A percentile compares a stretch with the other conserved stretches of the same genome.
These are phyloP conservation scores for Brachycybe producta DNA, from an alignment of 2,888 invertebrate species.

Conservation along the genomic window DNA sequence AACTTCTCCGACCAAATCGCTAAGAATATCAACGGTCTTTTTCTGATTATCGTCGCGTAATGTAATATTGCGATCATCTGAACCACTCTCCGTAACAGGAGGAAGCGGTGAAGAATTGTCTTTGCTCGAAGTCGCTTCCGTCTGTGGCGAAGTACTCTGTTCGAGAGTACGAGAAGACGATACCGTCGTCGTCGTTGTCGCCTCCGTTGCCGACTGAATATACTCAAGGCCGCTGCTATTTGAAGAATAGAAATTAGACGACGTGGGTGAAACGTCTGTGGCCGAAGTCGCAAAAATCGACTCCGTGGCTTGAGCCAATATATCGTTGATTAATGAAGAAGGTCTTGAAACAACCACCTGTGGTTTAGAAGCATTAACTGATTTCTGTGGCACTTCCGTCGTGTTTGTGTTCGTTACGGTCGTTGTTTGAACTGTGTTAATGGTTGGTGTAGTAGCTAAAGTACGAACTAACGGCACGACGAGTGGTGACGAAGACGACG, in stretches of 20 bases:
- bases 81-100: neutral
- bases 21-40: conserved; percentile 11
- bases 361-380: no score
- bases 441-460: neutral
- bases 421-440: no score
- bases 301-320: conserved; percentile 35
- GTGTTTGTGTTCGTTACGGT: no score
- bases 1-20: conserved; percentile 17
- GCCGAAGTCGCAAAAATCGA: conserved; percentile 30
- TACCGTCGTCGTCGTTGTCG: no score
- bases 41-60: neutral
- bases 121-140: neutral
- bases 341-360: conserved; percentile 2
- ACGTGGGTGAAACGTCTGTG: conserved; percentile 17
- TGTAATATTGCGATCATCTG: neutral
- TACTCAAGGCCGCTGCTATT: neutral
- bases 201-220: no score
- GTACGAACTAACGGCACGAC: neutral
- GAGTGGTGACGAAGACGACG: neutral
- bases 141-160: no score
- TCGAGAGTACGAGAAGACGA: no score
- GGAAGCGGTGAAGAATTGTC: neutral
- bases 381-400: no score
- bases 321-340: conserved; percentile 25
- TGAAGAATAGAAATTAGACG: conserved; percentile 27